Conservation (phyloP, 2,888 invertebrate species). For the Aspidiotus destructor region DNA sequence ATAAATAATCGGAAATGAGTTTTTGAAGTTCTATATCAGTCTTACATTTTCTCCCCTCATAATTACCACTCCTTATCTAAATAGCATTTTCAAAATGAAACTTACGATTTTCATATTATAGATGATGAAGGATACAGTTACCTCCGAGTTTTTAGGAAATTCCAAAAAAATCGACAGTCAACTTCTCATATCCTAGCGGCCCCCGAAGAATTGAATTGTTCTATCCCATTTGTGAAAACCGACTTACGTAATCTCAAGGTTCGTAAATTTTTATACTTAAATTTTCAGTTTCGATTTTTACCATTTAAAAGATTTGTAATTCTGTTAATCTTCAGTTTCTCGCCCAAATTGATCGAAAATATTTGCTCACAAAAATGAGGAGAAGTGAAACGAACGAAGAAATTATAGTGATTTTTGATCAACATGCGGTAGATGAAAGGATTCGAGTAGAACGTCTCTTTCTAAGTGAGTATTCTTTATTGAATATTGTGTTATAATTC, state of each 20-base stretch:
- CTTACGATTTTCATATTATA: constrained; percentile 1
- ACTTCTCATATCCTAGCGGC: not conserved
- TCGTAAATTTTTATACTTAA: not conserved
- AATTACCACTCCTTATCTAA: too few species aligned
- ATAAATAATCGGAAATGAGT: too few species aligned
- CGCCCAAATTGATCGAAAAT: constrained; percentile 66
- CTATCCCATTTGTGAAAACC: constrained; percentile 6
- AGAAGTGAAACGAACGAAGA: constrained; percentile 34
- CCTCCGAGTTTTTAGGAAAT: constrained; percentile 11
- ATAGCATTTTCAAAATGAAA: too few species aligned
- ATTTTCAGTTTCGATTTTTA: too few species aligned
- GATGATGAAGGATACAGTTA: constrained; percentile 23
- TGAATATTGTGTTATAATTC: not conserved
- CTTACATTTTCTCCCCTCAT: too few species aligned
- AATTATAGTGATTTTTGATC: constrained; percentile 63
- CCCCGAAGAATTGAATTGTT: constrained; percentile 8
- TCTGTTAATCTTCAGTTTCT: constrained; percentile 48
- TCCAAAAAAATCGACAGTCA: constrained; percentile 3
- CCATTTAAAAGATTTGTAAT: not conserved
- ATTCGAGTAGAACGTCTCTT: constrained; percentile 63
- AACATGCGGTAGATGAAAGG: constrained; percentile 80
- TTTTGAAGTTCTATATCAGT: too few species aligned
- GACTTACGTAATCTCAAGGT: constrained; percentile 14
- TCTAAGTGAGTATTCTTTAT: constrained; percentile 44
- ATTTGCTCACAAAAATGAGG: constrained; percentile 49